Evolutionary conservation across 2,113 vertebrate species (phyloP).

Genomic region (Sander vitreus): DNA sequence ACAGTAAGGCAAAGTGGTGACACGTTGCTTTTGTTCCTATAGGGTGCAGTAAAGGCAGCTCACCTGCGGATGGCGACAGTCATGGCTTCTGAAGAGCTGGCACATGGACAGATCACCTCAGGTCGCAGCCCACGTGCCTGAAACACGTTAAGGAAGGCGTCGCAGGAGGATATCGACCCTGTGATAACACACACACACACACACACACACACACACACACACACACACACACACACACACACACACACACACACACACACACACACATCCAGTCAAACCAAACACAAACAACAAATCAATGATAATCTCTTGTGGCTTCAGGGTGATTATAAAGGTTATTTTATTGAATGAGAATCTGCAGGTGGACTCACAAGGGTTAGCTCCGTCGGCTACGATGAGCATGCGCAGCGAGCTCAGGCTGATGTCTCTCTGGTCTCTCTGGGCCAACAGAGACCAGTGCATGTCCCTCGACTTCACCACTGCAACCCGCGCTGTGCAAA

Average conservation of each 20-base stretch:
- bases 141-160: constrained; percentile 97
- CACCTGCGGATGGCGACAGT: constrained; percentile 97
- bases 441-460: constrained; percentile 98
- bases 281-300: constrained; percentile 33
- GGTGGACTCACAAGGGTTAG: constrained; percentile 94
- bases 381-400: constrained; percentile 95
- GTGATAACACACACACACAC: constrained; percentile 29
- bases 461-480: constrained; percentile 97
- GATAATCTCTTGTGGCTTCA: constrained; percentile 13
- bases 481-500: constrained; percentile 87
- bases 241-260: not conserved
- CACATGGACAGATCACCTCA: constrained; percentile 96
- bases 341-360: constrained; percentile 26
- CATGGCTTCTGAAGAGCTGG: constrained; percentile 92
- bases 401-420: constrained; percentile 94
- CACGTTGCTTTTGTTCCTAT: constrained; percentile 23
- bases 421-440: constrained; percentile 94
- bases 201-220: constrained; percentile 28
- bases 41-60: constrained; percentile 47
- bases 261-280: constrained; percentile 22
- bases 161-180: constrained; percentile 99
- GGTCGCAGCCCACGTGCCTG: constrained; percentile 93
- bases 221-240: not conserved
- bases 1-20: not conserved
- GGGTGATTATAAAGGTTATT: constrained; percentile 9